These are phyloP conservation scores for Coreius guichenoti DNA, from an alignment of 2,797 vertebrate genomes.

Conservation along the genomic window DNA sequence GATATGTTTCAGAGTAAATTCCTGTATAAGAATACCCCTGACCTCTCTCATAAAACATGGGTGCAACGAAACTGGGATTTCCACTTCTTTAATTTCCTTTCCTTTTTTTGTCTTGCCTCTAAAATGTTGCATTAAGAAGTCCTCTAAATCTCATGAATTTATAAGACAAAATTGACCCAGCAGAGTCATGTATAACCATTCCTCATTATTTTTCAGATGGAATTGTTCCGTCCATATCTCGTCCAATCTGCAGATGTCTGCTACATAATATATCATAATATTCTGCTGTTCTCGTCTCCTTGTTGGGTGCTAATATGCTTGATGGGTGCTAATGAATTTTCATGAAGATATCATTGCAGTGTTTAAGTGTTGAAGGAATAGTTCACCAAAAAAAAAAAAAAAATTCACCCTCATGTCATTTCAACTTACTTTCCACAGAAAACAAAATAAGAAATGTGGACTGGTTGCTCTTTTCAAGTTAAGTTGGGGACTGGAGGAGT, in stretches of 20 bases:
- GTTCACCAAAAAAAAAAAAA: background rate
- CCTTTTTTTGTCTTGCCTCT: background rate
- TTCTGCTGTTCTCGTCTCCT: background rate
- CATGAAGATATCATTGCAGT: background rate
- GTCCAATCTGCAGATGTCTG: background rate
- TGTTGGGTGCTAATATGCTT: constrained; percentile 22
- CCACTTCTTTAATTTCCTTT: constrained; percentile 13
- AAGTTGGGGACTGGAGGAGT: background rate
- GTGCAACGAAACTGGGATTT: background rate
- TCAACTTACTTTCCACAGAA: background rate
- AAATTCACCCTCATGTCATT: background rate
- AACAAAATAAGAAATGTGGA: background rate
- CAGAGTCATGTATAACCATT: constrained; percentile 25
- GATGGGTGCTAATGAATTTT: constrained; percentile 21
- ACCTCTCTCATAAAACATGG: constrained; percentile 33
- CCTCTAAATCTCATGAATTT: constrained; percentile 47
- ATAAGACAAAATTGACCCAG: constrained; percentile 37
- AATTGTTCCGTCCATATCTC: constrained; percentile 1
- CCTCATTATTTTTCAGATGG: constrained; percentile 26
- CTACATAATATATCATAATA: constrained; percentile 27
- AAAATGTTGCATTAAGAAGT: constrained; percentile 26
- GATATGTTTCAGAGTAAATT: constrained; percentile 21
- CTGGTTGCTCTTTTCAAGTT: background rate
- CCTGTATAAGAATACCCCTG: constrained; percentile 25
- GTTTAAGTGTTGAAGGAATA: constrained; percentile 1